Conservation (phyloP, 2,797 vertebrate genomes). For the Cuculus canorus region DNA sequence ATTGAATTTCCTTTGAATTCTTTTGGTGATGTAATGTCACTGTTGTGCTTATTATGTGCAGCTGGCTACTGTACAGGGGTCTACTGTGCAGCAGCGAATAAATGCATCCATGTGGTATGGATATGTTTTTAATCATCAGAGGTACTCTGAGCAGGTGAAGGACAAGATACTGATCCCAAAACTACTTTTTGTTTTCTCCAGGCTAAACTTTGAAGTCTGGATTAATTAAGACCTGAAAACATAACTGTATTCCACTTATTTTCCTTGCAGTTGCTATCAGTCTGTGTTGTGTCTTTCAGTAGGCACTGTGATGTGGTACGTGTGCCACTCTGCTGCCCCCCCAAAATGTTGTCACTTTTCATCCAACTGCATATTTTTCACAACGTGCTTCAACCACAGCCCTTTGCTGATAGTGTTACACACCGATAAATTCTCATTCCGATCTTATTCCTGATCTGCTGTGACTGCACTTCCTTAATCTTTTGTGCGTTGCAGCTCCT, state of each 20-base stretch:
- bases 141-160: not conserved
- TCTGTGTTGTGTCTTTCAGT: not conserved
- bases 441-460: not conserved
- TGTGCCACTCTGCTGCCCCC: not conserved
- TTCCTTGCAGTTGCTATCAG: not conserved
- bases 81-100: not conserved
- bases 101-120: not conserved
- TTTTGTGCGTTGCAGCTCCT: not conserved
- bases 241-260: not conserved
- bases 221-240: not conserved
- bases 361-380: not conserved
- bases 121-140: not conserved
- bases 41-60: not conserved
- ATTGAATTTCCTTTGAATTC: slow-evolving; percentile 47
- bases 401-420: not conserved
- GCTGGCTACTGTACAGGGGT: not conserved
- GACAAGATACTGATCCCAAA: not conserved
- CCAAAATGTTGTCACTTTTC: not conserved
- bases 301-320: not conserved
- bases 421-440: not conserved
- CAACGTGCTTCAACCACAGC: not conserved
- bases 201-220: not conserved
- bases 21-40: slow-evolving; percentile 4
- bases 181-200: not conserved
- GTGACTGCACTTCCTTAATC: not conserved